Conservation (phyloP, 1,140 invertebrate species). For the Drosophila insularis region DNA sequence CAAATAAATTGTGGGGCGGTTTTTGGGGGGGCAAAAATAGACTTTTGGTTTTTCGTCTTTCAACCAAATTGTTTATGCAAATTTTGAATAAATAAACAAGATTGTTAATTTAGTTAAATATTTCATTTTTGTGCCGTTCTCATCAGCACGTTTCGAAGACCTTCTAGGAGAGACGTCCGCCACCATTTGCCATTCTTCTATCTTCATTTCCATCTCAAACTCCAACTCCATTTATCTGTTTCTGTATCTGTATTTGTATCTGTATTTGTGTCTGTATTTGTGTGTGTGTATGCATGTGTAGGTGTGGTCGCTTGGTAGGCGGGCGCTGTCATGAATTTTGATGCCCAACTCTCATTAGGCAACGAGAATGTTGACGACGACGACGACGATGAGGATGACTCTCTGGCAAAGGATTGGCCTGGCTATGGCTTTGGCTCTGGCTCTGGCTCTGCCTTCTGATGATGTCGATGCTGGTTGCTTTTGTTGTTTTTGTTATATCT, state of each 20-base stretch:
- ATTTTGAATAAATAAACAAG: conserved; percentile 81
- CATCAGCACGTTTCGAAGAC: conserved; percentile 66
- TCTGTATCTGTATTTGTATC: conserved; percentile 19
- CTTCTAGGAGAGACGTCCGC: conserved; percentile 30
- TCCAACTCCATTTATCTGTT: conserved; percentile 9
- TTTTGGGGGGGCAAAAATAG: conserved; percentile 46
- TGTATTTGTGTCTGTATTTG: conserved; percentile 41
- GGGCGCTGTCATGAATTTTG: conserved; percentile 73
- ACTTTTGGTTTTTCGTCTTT: conserved; percentile 81
- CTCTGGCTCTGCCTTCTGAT: conserved; percentile 26
- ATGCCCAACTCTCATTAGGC: conserved; percentile 74
- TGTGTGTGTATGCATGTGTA: conserved; percentile 53
- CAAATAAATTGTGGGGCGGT: neutral
- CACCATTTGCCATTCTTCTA: conserved; percentile 11
- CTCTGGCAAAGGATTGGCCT: conserved; percentile 61
- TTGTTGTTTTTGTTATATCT: conserved; percentile 38
- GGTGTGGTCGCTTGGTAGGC: conserved; percentile 49
- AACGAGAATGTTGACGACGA: conserved; percentile 46
- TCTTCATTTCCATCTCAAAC: too few species aligned
- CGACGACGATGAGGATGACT: conserved; percentile 20
- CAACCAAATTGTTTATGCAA: conserved; percentile 80
- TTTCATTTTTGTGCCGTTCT: conserved; percentile 81
- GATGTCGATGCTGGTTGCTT: conserved; percentile 39
- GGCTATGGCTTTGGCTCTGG: conserved; percentile 26
- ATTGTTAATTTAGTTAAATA: conserved; percentile 82